phyloP scores from a whole-genome alignment of 2,113 vertebrate genomes.

The Coptodon rendalli region DNA sequence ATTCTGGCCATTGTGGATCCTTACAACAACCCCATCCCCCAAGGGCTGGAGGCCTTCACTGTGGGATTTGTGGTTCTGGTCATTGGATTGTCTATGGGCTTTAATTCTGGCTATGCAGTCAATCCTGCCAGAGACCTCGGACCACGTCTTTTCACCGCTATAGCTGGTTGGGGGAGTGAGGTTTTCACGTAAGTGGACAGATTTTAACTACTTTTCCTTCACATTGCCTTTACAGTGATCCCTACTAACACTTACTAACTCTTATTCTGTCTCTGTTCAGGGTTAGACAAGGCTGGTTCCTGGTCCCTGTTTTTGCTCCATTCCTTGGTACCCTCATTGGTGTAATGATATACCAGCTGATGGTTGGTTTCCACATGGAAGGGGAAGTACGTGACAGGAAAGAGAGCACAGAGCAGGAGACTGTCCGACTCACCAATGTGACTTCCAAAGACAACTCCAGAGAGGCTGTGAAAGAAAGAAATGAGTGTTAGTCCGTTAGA shows the following conservation, averaged over 20 bases:
- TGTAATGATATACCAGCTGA: conserved; percentile 85
- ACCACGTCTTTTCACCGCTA: conserved; percentile 88
- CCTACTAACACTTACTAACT: not conserved
- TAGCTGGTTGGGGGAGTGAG: conserved; percentile 86
- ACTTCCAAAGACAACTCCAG: conserved; percentile 69
- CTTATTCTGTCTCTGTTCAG: conserved; percentile 52
- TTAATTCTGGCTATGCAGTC: conserved; percentile 96
- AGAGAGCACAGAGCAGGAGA: conserved; percentile 48
- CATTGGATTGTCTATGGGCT: conserved; percentile 96
- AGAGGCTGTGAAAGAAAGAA: conserved; percentile 28
- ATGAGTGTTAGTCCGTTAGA: conserved; percentile 19
- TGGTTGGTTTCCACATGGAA: conserved; percentile 87
- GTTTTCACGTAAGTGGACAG: conserved; percentile 85
- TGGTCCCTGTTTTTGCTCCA: conserved; percentile 86
- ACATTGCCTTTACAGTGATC: not conserved
- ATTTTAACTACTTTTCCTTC: not conserved
- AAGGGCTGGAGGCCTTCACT: conserved; percentile 90
- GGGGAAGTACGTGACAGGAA: conserved; percentile 68
- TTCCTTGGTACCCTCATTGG: conserved; percentile 84
- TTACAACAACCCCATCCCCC: conserved; percentile 88
- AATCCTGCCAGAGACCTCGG: conserved; percentile 96
- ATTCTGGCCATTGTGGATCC: conserved; percentile 95
- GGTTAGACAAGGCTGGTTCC: conserved; percentile 80
- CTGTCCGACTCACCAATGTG: conserved; percentile 78
- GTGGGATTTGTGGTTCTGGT: conserved; percentile 92